Evolutionary conservation across 2,888 invertebrate species (phyloP), one percentile per base, ranked within the genome.

Genomic region (Eristalis intricaria): DNA sequence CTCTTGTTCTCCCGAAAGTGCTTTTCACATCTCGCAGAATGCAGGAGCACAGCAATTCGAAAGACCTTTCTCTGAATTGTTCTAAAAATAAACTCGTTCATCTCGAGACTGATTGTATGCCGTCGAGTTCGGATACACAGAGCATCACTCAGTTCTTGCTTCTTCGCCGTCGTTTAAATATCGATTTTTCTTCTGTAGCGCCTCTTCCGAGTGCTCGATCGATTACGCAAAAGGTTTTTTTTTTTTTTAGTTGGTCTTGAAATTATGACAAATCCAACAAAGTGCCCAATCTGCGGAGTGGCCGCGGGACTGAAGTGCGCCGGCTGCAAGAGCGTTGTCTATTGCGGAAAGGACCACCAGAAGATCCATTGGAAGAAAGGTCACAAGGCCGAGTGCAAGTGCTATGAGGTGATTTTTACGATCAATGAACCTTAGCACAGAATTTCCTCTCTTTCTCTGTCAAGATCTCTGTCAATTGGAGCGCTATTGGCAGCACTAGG

Each of bases 271-370:
- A 88, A 89, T 65, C 64, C 63, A 40, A 93, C 93, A 89, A 94
- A 94, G 23, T 96, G 96, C 90, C 95, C 95, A 74, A 93, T 95
- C 66, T 96, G 96, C 91, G 94, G 94, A 78, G 93, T 94, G 88
- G 93, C 94, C 69, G 95, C 96, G 0, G 94, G 94, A 81, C 95
- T 95, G 88, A 94, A 95, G 79, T 97, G 96, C 89, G 95, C 95
- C 61, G 95, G 95, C 7, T 97, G 96, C 92, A 95, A 95, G 89
- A 93, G 94, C 13, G 95, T 95, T 0, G 95, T 94, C 90, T 97
- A 96, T 91, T 96, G 96, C 92, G 94, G 95, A 58, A 94, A 94
- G 89, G 95, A 95, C 4, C 96, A 96, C 90, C 96, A 96, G 90
- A 95, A 95, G 91, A 93, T 94, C 85, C 95, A 96, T 91, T 96